Evolutionary conservation across 2,888 invertebrate genomes (phyloP).

Genomic region (Drosophila longiperda): DNA sequence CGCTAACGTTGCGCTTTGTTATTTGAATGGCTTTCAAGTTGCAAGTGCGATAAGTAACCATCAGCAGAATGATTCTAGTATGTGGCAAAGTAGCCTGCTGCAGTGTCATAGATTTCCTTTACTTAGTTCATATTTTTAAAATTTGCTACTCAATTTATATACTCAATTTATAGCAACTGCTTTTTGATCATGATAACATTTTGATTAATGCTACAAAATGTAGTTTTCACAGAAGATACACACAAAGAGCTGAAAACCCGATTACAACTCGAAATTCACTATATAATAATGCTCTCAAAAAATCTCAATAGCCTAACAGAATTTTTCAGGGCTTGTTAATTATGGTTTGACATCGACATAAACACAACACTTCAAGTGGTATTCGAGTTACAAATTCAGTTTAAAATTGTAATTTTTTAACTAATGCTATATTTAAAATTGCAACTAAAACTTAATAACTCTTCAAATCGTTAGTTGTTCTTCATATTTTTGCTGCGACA

Average conservation of each 20-base stretch:
- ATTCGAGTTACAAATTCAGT: not conserved
- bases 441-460: not conserved
- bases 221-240: too few species aligned
- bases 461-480: not conserved
- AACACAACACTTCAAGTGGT: not conserved
- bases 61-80: constrained; percentile 7
- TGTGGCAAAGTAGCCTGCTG: constrained; percentile 1
- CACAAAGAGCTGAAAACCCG: not conserved
- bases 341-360: too few species aligned
- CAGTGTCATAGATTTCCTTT: not conserved
- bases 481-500: constrained; percentile 10
- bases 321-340: too few species aligned
- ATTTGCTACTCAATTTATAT: not conserved
- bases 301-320: not conserved
- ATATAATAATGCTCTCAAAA: not conserved
- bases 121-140: not conserved
- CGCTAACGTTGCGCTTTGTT: constrained; percentile 38
- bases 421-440: not conserved
- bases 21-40: constrained; percentile 39
- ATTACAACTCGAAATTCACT: not conserved
- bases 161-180: not conserved
- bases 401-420: not conserved
- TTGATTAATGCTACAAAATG: not conserved
- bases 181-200: not conserved
- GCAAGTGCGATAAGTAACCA: constrained; percentile 27